phyloP scores from a whole-genome alignment of 2,113 vertebrate genomes.

The Leptobrachium ailaonicum region DNA sequence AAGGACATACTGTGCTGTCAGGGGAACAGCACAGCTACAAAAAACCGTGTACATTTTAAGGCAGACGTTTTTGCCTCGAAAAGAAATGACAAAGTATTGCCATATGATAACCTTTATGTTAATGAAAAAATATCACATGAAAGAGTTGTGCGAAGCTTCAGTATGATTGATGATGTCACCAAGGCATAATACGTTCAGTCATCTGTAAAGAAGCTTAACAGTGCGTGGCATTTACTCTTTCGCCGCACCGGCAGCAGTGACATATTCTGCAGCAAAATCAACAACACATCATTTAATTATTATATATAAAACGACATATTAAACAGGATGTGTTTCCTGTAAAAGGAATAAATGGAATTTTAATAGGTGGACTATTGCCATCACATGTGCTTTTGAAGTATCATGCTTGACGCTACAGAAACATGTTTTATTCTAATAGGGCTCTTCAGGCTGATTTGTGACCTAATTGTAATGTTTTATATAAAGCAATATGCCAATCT shows the following conservation, averaged over 20 bases:
- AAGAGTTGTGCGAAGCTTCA: conserved; percentile 1
- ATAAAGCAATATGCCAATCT: no score
- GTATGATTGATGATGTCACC: conserved; percentile 40
- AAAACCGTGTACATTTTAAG: conserved; percentile 25
- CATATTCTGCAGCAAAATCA: conserved; percentile 1
- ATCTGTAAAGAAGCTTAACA: conserved; percentile 16
- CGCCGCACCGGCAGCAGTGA: neutral
- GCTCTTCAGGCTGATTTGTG: no score
- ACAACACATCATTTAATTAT: neutral
- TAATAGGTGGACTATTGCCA: neutral
- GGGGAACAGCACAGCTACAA: conserved; percentile 25
- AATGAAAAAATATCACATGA: conserved; percentile 36
- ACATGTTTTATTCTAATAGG: no score
- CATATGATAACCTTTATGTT: conserved; percentile 46
- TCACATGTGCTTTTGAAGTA: neutral
- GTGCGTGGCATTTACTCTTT: conserved; percentile 32
- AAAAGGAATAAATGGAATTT: neutral
- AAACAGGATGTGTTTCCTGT: neutral
- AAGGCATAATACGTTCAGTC: conserved; percentile 24
- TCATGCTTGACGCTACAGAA: no score
- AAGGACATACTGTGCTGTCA: conserved; percentile 31
- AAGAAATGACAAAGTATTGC: conserved; percentile 39
- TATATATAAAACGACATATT: neutral
- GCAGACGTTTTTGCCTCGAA: conserved; percentile 22
- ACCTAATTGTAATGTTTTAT: no score